These are phyloP conservation scores for Latheticus oryzae DNA, from an alignment of 2,888 invertebrate genomes.

Conservation along the genomic window DNA sequence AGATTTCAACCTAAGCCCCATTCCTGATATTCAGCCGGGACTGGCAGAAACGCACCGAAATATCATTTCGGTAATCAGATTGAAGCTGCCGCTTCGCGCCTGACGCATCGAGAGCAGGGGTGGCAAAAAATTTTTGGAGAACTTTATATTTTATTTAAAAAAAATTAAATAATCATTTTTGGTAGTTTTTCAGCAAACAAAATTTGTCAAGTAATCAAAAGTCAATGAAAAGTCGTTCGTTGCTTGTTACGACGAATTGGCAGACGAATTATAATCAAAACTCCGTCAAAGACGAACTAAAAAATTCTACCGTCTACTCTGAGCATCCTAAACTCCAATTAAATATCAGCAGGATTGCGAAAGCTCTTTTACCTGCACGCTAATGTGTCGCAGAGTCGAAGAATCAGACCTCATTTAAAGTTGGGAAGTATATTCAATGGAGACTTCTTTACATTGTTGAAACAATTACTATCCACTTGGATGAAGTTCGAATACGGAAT, in stretches of 20 bases:
- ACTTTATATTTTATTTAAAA: too few species aligned
- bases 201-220: too few species aligned
- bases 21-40: constrained; percentile 50
- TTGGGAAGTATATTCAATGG: constrained; percentile 54
- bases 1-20: constrained; percentile 59
- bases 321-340: constrained; percentile 52
- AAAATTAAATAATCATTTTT: too few species aligned
- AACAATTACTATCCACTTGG: constrained; percentile 56
- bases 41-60: constrained; percentile 49
- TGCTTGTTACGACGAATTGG: constrained; percentile 20
- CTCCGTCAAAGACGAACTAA: constrained; percentile 13
- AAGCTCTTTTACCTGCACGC: constrained; percentile 30
- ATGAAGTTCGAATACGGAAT: constrained; percentile 58
- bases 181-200: too few species aligned
- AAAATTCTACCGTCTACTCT: constrained; percentile 22
- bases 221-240: constrained; percentile 14
- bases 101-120: not conserved
- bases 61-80: constrained; percentile 55
- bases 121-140: too few species aligned
- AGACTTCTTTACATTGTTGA: constrained; percentile 58
- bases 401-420: constrained; percentile 60
- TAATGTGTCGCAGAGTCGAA: constrained; percentile 49
- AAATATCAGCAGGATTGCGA: constrained; percentile 50
- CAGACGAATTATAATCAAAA: constrained; percentile 26
- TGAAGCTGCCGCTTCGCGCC: constrained; percentile 46